Conservation (phyloP, 2,888 invertebrate genomes). For the Acanthosepion pharaonis region DNA sequence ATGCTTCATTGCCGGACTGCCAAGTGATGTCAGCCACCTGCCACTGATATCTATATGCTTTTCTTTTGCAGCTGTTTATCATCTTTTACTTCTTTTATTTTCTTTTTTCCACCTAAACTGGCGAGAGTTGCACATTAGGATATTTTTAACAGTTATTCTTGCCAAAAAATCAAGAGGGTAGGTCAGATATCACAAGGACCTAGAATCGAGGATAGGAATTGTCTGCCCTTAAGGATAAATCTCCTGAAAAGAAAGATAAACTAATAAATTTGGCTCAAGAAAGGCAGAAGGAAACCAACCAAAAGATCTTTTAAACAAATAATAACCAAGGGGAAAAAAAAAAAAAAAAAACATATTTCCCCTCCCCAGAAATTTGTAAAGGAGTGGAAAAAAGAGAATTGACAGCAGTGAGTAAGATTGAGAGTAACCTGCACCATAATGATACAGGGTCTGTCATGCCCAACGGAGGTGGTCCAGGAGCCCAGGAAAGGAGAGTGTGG, state of each 20-base stretch:
- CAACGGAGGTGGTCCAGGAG: background rate
- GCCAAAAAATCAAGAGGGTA: constrained; percentile 25
- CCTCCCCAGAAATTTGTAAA: background rate
- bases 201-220: background rate
- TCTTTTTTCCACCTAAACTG: background rate
- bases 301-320: background rate
- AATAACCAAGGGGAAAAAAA: background rate
- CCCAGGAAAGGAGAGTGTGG: background rate
- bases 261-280: constrained; percentile 10
- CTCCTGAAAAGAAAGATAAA: constrained; percentile 8
- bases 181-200: constrained; percentile 4
- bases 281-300: constrained; percentile 15
- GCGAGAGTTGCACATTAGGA: background rate
- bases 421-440: constrained; percentile 4
- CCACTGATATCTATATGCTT: background rate
- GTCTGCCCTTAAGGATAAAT: background rate
- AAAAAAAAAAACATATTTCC: background rate
- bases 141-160: background rate
- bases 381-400: background rate
- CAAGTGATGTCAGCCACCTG: background rate
- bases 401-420: background rate
- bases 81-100: background rate
- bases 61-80: background rate
- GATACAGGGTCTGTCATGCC: constrained; percentile 13
- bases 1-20: background rate